Base-by-base conservation (phyloP, 1,140 invertebrate genomes). In the Kradibia gibbosae region DNA sequence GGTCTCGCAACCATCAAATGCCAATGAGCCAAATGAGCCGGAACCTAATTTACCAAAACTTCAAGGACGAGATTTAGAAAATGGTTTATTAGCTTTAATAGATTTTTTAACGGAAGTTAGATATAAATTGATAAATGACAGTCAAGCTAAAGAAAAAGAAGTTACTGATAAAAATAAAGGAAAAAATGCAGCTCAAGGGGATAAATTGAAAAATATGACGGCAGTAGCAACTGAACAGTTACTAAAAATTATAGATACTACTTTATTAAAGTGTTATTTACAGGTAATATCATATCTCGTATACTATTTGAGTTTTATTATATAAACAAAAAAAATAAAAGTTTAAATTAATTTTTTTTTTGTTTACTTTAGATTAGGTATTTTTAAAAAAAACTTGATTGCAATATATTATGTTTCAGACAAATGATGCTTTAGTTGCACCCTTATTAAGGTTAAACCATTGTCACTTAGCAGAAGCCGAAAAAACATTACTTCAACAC, bases 201-300 rank as follows among this genome's bases (percentile, higher is more conserved):
- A 89, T 42, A 90, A 87, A 39, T 76, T 84, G n/a, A 89, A 89
- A 74, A 91, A 86, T 73, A 87, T 91, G 86, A 90, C 89, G 25
- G 86, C 86, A 67, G 87, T 90, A 48, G 89, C 91, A 62, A 91
- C 88, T 1, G 89, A 92, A 74, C 94, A 98, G 83, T 92, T 98
- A 48, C 89, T 98, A 31, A 97, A 98, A 91, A 97, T 99, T 60
- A 98, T 99, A 83, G 98, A 99, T 88, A 99, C 98, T 5, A 99
- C 98, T 1, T 90, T 99, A 65, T 91, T 99, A 0, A 99, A 99
- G 89, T 99, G 98, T 90, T 99, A 99, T 92, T 92, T 99, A 72
- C 95, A 97, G 93, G 96, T 96, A 91, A 86, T 67, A 5, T 72
- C 42, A 48, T 48, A 42, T 20, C 45, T 71, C 28, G 0, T 17